Conservation (phyloP, 1,140 invertebrate genomes). For the Rhopalosiphum padi region DNA sequence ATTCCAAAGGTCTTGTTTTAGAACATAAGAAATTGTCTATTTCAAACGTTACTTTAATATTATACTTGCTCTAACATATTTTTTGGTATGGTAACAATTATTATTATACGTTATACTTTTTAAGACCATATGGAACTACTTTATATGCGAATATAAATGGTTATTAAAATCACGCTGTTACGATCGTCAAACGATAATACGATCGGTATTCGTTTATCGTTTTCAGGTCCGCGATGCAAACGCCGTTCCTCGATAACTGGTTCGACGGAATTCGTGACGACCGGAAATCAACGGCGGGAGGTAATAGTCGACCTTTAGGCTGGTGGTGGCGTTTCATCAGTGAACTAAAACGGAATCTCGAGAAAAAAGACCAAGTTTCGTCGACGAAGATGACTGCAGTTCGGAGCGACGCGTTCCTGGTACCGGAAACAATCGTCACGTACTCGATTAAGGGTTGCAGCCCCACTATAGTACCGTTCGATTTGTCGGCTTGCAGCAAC, state of each 20-base stretch:
- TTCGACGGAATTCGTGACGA: background rate
- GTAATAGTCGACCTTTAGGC: background rate
- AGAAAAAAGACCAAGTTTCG: background rate
- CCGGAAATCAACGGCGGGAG: background rate
- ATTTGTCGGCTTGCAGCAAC: constrained; percentile 58
- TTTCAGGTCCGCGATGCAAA: background rate
- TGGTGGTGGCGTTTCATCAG: background rate
- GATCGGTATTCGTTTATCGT: background rate
- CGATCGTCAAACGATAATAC: background rate
- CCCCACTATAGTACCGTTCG: constrained; percentile 60
- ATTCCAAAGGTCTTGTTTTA: background rate
- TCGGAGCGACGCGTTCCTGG: background rate
- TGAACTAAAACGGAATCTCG: background rate
- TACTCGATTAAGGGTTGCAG: constrained; percentile 60
- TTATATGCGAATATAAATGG: too few species aligned
- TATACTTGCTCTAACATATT: too few species aligned
- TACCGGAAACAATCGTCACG: constrained; percentile 59
- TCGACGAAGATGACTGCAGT: background rate
- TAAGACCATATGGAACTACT: too few species aligned
- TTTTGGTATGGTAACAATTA: too few species aligned
- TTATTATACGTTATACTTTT: too few species aligned
- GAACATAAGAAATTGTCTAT: background rate
- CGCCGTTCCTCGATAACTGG: constrained; percentile 15
- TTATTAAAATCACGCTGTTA: background rate
- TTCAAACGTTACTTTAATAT: too few species aligned